Evolutionary conservation across 2,888 invertebrate species (phyloP), one percentile per base, ranked within the genome.

Genomic region (Shargacucullia verbasci): DNA sequence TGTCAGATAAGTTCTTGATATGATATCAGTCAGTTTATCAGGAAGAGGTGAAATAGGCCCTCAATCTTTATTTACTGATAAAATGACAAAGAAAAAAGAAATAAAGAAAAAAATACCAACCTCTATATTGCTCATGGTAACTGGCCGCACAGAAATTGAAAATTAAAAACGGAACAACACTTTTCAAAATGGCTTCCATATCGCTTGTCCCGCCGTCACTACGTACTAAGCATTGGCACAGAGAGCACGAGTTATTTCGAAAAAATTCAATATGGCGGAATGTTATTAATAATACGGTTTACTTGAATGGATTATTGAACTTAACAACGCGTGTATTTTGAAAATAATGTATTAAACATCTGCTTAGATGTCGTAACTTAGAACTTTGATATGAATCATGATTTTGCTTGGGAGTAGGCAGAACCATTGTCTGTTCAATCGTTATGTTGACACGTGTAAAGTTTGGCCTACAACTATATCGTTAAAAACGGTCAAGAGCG

Each of bases 61-160:
- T n/a, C n/a, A n/a, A n/a, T n/a, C n/a, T n/a, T n/a, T n/a, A n/a
- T n/a, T n/a, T n/a, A n/a, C n/a, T n/a, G n/a, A n/a, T n/a, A n/a
- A n/a, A n/a, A n/a, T n/a, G n/a, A n/a, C n/a, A n/a, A n/a, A n/a
- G n/a, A n/a, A 20, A 20, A 20, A 3, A 20, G 4, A 20, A 20
- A 20, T 20, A 20, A 20, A n/a, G n/a, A n/a, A 40, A 35, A 56
- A 25, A 10, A 33, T 11, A 76, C 76, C 50, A 63, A 92, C 92
- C 91, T 85, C 88, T 84, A 62, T 91, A 92, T 52, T 91, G 91
- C 39, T 91, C 90, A 76, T 88, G 87, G 47, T 86, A 90, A 65
- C 91, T 90, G 53, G 84, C 88, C 14, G 63, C 65, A 74, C 82
- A 82, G 15, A 74, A 59, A 48, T 66, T 45, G 13, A 75, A 70